Percentiles rank a stretch among this genome's conserved stretches.
Conservation (phyloP, 2,888 invertebrate species). For the Seladonia tumulorum region DNA sequence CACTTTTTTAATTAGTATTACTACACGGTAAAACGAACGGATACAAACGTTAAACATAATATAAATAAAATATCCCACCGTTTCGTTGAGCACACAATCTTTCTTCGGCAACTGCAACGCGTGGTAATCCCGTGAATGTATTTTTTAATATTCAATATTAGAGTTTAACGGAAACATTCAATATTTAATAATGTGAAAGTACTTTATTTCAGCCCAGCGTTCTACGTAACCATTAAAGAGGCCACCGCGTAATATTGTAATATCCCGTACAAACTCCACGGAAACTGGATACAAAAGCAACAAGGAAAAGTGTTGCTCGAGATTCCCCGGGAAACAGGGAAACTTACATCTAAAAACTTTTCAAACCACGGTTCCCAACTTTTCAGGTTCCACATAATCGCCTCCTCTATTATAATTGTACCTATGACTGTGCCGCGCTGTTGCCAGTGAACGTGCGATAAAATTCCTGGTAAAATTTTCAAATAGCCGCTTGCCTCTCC, state of each 20-base stretch:
- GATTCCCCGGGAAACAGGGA: slow-evolving; percentile 25
- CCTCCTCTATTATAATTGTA: slow-evolving; percentile 38
- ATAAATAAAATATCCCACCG: not conserved
- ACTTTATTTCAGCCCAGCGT: not conserved
- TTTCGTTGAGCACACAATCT: not conserved
- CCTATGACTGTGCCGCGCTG: slow-evolving; percentile 7
- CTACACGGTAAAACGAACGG: not conserved
- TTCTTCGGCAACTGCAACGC: too few relatives aligned
- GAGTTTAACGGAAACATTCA: not conserved
- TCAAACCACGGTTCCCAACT: slow-evolving; percentile 31
- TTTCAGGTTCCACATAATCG: slow-evolving; percentile 35
- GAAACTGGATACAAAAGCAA: not conserved
- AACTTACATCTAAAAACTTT: slow-evolving; percentile 47
- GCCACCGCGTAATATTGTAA: slow-evolving; percentile 11
- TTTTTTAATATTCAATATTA: not conserved
- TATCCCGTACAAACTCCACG: not conserved
- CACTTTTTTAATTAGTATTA: not conserved
- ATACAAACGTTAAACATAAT: not conserved
- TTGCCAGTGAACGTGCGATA: not conserved
- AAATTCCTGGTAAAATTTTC: slow-evolving; percentile 4
- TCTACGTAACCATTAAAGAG: not conserved
- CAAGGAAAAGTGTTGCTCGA: slow-evolving; percentile 28
- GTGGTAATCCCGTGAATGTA: not conserved
- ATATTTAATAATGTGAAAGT: not conserved
- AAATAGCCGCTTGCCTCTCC: not conserved